Evolutionary conservation across 2,113 vertebrate genomes (phyloP), one percentile per base, ranked within the genome.

Genomic region (Hippocampus mohnikei): DNA sequence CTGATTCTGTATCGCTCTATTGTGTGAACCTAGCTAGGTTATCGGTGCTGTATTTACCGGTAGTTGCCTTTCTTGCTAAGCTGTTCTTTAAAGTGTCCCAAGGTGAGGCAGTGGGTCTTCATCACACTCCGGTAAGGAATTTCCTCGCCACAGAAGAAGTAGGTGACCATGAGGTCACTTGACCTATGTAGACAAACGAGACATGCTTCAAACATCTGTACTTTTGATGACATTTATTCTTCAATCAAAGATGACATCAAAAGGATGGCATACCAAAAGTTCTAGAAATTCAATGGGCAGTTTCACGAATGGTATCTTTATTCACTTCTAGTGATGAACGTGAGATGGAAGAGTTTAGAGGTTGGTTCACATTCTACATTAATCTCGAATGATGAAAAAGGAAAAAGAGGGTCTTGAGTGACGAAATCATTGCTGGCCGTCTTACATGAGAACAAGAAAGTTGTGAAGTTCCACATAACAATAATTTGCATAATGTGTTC

Each of bases 21-120:
- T 10, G 12, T 55, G 58, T 62, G 76, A 70, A 3, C 23, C 52
- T 8, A 48, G 64, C 41, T 42, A 18, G 20, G 29, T 18, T 23
- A 37, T 66, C 9, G 21, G 64, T 16, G 52, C 0, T 12, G 25
- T 72, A 75, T 76, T 94, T 91, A 99, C 97, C 97, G 93, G 88
- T 98, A 99, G 92, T 95, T 98, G 86, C 97, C 97, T 92, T 99
- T 99, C 91, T 96, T 98, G 94, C 96, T 96, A 58, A 99, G 96
- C 90, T 98, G 97, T 62, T 99, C 96, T 90, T 99, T 99, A 88
- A 99, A 99, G 93, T 96, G 95, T 80, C 95, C 96, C 82, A 99
- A 92, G 70, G 97, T 98, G 89, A 98, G 92, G 91, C 94, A 95
- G 92, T 97, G 96, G 27, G 94, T 93, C 91, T 95, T 98, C 92